Conservation (phyloP, 2,113 vertebrate species). For the Callocephalon fimbriatum region DNA sequence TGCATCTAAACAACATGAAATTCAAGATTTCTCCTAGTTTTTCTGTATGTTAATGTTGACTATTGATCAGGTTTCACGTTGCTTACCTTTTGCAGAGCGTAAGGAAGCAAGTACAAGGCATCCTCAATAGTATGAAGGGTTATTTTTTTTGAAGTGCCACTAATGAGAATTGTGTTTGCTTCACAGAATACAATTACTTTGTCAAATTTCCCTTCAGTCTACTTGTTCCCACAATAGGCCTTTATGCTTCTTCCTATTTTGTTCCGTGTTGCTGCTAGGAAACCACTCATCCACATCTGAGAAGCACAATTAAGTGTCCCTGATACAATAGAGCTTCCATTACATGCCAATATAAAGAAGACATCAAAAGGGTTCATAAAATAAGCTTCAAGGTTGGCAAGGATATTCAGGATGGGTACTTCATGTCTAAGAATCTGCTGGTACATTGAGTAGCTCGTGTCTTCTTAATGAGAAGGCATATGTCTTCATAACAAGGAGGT, state of each 20-base stretch:
- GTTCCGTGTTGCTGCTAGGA: slow-evolving; percentile 47
- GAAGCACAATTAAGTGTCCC: slow-evolving; percentile 17
- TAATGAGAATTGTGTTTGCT: slow-evolving; percentile 51
- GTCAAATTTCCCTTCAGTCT: neutral
- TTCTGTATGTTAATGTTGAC: neutral
- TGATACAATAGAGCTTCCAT: neutral
- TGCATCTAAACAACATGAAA: neutral
- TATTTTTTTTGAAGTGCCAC: neutral
- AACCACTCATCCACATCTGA: slow-evolving; percentile 12
- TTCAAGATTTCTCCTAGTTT: neutral
- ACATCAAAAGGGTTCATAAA: neutral
- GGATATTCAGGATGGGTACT: neutral
- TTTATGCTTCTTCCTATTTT: neutral
- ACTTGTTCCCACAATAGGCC: neutral
- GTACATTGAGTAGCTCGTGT: neutral
- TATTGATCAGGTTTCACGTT: neutral
- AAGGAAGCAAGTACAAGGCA: neutral
- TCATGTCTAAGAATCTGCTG: neutral
- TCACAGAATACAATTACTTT: slow-evolving; percentile 21
- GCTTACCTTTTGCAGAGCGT: neutral
- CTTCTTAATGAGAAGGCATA: neutral
- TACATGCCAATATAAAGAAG: neutral
- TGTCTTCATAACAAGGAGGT: neutral
- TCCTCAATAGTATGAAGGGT: neutral
- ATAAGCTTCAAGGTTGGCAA: neutral